Evolutionary conservation across 2,888 invertebrate species (phyloP), one percentile per base, ranked within the genome.

Genomic region (Oligia latruncula): DNA sequence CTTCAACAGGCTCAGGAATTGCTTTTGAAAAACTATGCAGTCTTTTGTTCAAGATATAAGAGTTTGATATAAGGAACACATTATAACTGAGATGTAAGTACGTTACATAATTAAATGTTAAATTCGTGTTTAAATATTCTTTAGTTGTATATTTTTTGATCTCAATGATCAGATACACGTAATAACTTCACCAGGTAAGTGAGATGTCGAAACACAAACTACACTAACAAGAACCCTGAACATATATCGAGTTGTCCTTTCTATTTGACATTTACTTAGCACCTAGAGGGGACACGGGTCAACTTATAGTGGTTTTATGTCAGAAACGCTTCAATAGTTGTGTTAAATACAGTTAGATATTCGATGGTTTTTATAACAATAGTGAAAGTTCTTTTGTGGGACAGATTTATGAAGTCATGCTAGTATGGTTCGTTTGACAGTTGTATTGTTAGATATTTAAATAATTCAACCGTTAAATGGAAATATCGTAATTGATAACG

Each of bases 181-280:
- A 58, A 58, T 58, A 58, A 58, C 58, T 58, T 23, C 58, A 23
- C 23, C 58, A 58, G 58, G 23, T 58, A 23, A 23, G 58, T 58
- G 58, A 23, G 9, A 58, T 58, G 58, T 23, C 58, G 58, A 58
- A 58, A 58, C 58, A 0, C 23, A 23, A 23, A 58, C 92, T 91
- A 93, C 71, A 74, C 76, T 82, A 89, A 86, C 80, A 77, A 85
- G 93, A 89, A 73, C 92, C 81, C 86, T 84, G 62, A 74, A 75
- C 75, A 46, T 78, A 82, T 89, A 89, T 88, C 77, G 55, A 86
- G 43, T 82, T 74, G 82, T 85, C 74, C 74, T 75, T 67, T 86
- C 43, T 75, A 77, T 82, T 89, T 55, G 74, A 78, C 64, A 58
- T 82, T 86, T 72, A 74, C 82, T 87, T 81, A 70, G 74, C 71